Conservation (phyloP, 2,113 vertebrate species). For the Mungos mungo region DNA sequence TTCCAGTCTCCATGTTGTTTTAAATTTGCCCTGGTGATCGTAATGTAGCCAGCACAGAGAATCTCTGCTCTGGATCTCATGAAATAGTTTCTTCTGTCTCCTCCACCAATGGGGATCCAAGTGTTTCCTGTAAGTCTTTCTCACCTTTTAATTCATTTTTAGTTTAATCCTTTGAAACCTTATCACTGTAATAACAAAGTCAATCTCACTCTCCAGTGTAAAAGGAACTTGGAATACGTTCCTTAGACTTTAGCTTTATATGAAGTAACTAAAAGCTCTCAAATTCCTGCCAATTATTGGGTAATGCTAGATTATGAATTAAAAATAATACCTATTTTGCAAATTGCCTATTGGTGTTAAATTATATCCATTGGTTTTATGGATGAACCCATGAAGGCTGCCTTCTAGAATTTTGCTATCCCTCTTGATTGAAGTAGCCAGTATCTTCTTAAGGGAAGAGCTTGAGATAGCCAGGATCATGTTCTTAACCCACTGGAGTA, state of each 20-base stretch:
- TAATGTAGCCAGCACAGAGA: not conserved
- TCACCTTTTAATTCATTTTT: not conserved
- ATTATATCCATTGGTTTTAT: not conserved
- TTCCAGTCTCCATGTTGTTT: not conserved
- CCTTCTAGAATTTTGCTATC: not conserved
- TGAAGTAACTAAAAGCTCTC: constrained; percentile 6
- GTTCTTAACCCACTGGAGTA: not conserved
- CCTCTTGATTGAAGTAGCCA: not conserved
- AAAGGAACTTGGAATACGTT: constrained; percentile 50
- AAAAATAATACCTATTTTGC: not conserved
- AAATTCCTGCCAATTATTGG: not conserved
- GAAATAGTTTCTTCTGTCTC: not conserved
- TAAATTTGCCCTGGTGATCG: not conserved
- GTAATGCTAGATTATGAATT: constrained; percentile 13
- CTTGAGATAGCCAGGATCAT: not conserved
- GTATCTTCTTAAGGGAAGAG: not conserved
- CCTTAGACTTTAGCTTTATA: constrained; percentile 14
- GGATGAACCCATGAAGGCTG: not conserved
- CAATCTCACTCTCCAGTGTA: not conserved
- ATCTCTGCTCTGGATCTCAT: not conserved
- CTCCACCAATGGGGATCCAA: not conserved
- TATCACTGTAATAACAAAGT: constrained; percentile 41
- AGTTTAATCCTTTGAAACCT: constrained; percentile 58
- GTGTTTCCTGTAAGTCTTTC: not conserved
- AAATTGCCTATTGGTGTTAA: not conserved